phyloP scores from a whole-genome alignment of 2,113 vertebrate genomes.

The Echinops telfairi region DNA sequence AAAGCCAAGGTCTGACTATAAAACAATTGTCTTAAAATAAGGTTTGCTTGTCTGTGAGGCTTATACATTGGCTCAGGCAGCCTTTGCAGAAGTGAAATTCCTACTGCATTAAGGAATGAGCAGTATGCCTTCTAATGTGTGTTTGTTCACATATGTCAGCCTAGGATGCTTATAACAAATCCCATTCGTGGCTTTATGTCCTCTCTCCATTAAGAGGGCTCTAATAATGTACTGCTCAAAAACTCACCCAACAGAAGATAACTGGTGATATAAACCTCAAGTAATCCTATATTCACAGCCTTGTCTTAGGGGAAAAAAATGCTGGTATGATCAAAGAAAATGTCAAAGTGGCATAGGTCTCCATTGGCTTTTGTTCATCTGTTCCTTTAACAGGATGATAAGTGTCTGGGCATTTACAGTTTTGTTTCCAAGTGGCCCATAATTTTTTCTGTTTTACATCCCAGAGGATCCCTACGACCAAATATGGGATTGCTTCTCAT shows the following conservation, averaged over 20 bases:
- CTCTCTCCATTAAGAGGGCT: not conserved
- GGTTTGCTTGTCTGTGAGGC: not conserved
- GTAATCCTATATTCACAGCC: not conserved
- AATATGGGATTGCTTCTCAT: conserved; percentile 76
- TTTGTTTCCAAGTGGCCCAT: conserved; percentile 76
- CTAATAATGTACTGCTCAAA: conserved; percentile 11
- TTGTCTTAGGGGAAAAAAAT: conserved; percentile 58
- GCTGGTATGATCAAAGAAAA: conserved; percentile 57
- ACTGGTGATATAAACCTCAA: not conserved
- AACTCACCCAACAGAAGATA: not conserved
- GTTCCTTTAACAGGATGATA: conserved; percentile 77
- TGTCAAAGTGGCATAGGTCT: conserved; percentile 38
- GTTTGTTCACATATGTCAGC: conserved; percentile 53
- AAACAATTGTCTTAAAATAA: not conserved
- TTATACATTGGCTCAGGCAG: not conserved
- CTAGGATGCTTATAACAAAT: conserved; percentile 27
- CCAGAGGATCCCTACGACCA: conserved; percentile 78
- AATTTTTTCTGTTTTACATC: conserved; percentile 84
- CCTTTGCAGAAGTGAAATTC: not conserved
- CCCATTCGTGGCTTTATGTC: conserved; percentile 40
- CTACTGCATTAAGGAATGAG: not conserved
- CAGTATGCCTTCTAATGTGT: conserved; percentile 16
- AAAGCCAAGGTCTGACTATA: not conserved
- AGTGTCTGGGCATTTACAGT: conserved; percentile 72
- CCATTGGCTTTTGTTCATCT: conserved; percentile 63